Conservation (phyloP, 2,113 vertebrate species). For the Tautogolabrus adspersus region DNA sequence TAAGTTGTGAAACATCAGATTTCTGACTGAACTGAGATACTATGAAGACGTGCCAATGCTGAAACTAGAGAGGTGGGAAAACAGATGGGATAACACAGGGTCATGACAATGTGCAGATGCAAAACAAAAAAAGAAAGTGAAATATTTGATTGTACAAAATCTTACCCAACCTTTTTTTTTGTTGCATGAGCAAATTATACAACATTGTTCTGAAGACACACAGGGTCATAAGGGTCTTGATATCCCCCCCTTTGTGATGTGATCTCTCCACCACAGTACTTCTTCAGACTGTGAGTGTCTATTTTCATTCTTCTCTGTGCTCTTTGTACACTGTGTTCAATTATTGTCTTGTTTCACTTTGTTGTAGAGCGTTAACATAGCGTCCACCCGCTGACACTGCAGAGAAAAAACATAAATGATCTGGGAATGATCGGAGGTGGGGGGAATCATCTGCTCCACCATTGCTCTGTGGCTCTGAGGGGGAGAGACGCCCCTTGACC, state of each 20-base stretch:
- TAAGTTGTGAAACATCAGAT: constrained; percentile 15
- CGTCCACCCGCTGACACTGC: constrained; percentile 9
- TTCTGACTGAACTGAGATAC: background rate
- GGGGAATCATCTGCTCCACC: constrained; percentile 13
- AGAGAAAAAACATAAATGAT: constrained; percentile 38
- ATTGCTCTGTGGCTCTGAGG: background rate
- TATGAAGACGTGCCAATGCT: constrained; percentile 1
- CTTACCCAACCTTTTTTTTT: too few relatives aligned
- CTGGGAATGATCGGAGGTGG: constrained; percentile 38
- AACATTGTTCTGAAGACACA: too few relatives aligned
- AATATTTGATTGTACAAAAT: too few relatives aligned
- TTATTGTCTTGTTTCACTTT: constrained; percentile 24
- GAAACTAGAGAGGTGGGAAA: constrained; percentile 1
- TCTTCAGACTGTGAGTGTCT: background rate
- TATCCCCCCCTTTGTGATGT: background rate
- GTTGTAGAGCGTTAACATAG: background rate
- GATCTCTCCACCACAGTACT: too few relatives aligned
- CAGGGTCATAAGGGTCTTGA: background rate
- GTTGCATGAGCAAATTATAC: background rate
- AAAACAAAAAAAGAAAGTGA: too few relatives aligned
- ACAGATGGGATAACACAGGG: background rate
- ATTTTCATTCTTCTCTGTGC: background rate
- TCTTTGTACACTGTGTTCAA: background rate
- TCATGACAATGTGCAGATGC: background rate
- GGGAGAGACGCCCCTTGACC: background rate